Base-by-base conservation (phyloP, 2,888 invertebrate species). In the Helicoverpa assulta region DNA sequence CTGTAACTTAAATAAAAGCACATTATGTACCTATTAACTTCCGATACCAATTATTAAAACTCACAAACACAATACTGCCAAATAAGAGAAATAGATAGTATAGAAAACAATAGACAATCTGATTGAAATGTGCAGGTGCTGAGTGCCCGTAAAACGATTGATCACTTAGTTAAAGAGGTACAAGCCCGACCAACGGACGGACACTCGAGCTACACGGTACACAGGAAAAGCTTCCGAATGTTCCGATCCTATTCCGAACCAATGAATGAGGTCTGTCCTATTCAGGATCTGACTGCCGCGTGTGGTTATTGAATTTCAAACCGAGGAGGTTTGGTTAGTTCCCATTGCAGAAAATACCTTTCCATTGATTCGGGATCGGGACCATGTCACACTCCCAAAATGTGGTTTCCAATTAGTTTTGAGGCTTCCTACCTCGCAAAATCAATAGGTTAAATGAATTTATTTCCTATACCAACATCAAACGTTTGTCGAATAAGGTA, bases 281-380 rank as follows among this genome's bases (percentile, higher is more conserved):
- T 65, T 70, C 70, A 67, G 70, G 40, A 73, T 65, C 64, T 69
- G 66, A 71, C 69, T 70, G 58, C 60, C n/a, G 73, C 58, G 62
- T 83, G 84, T 70, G 84, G 84, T 73, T 82, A 82, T 79, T 65
- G 82, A 68, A 76, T 76, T 77, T 80, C 65, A 51, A 65, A 37
- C 51, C 53, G 63, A 77, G 65, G 66, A 62, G 68, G 58, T 59
- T 73, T 66, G 58, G 61, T 67, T 67, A 58, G 73, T 70, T 65
- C 33, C 43, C 5, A 61, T 75, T 67, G 79, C 58, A 67, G 65
- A 43, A 67, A n/a, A 55, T 43, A 62, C 19, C 37, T 37, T 37
- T 37, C 37, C 52, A 43, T 43, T 61, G 37, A 29, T 54, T 26
- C 53, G 37, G 37, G 61, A 63, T 55, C 52, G 10, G 14, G 10